A percentile compares a stretch with the other conserved stretches of the same genome.
phyloP scores from a whole-genome alignment of 2,797 vertebrate species.

The Poeciliopsis presidionis region DNA sequence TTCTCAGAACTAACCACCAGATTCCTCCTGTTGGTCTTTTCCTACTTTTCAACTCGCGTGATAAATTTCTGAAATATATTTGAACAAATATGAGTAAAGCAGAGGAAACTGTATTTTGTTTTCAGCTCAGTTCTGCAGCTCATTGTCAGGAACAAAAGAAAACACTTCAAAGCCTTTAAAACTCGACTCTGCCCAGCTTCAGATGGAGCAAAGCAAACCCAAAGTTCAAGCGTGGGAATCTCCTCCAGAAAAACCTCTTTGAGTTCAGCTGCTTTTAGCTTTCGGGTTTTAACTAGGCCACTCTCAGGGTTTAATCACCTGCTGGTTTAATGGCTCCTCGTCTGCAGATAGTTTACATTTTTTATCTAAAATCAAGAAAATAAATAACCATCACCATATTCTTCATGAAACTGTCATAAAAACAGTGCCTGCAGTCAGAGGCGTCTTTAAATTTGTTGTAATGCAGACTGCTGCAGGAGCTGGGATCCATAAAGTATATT shows the following conservation, averaged over 20 bases:
- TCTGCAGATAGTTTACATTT: not conserved
- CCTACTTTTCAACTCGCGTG: not conserved
- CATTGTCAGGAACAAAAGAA: slow-evolving; percentile 46
- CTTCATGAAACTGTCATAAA: no score
- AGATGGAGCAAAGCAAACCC: slow-evolving; percentile 23
- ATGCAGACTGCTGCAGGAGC: no score
- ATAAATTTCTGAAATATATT: not conserved
- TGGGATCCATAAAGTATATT: no score
- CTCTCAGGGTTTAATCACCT: not conserved
- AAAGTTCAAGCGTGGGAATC: slow-evolving; percentile 66
- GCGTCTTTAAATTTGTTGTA: no score
- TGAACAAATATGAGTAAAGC: not conserved
- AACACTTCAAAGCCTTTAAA: slow-evolving; percentile 53
- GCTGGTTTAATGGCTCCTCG: not conserved
- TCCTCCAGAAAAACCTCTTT: slow-evolving; percentile 10
- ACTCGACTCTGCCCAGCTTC: slow-evolving; percentile 32
- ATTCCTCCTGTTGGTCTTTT: slow-evolving; percentile 7
- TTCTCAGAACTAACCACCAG: slow-evolving; percentile 8
- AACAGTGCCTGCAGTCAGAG: no score
- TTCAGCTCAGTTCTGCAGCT: slow-evolving; percentile 21
- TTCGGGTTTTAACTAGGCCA: not conserved
- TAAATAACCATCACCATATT: no score
- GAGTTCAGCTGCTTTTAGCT: not conserved
- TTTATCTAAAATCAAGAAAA: no score
- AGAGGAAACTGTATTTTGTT: not conserved